Conservation (phyloP, 2,888 invertebrate genomes). For the Leptinotarsa haldemani region DNA sequence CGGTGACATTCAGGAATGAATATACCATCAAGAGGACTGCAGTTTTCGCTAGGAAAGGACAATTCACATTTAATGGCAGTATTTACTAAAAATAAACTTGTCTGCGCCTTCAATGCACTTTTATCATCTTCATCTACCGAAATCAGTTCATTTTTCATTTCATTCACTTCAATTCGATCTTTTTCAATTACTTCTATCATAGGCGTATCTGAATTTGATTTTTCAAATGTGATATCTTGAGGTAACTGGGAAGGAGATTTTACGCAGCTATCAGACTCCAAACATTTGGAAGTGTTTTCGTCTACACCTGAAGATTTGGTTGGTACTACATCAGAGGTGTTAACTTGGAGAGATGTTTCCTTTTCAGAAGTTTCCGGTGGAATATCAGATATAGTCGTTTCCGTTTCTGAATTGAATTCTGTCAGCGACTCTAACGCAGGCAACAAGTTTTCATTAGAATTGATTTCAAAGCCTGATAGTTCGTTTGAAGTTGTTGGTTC, state of each 20-base stretch:
- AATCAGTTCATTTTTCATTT: not conserved
- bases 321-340: not conserved
- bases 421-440: not conserved
- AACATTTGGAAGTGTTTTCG: no score
- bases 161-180: not conserved
- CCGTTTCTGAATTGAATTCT: not conserved
- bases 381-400: not conserved
- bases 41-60: not conserved
- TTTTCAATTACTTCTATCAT: not conserved
- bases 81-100: not conserved
- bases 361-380: not conserved
- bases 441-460: no score
- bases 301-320: no score
- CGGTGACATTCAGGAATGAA: slow-evolving; percentile 5
- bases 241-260: no score
- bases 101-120: not conserved
- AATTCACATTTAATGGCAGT: slow-evolving; percentile 3
- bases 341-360: not conserved
- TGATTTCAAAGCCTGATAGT: no score
- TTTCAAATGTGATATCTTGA: not conserved
- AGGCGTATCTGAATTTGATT: not conserved
- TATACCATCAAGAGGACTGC: not conserved
- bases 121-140: not conserved
- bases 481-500: no score
- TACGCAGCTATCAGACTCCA: no score